Base-by-base conservation (phyloP, 2,797 vertebrate genomes). In the Eupleurogrammus muticus region DNA sequence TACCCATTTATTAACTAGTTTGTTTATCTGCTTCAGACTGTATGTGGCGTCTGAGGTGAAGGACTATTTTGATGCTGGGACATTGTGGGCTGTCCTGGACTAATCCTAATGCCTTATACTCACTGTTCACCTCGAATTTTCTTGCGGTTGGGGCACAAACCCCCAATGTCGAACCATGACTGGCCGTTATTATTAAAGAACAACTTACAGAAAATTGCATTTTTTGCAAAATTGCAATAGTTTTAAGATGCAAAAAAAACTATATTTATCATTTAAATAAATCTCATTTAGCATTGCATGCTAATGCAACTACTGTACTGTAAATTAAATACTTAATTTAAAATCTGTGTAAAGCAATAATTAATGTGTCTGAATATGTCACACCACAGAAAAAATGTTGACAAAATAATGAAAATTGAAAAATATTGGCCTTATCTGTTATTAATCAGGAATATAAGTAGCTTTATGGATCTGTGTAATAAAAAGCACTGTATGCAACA, bases 1-100 rank as follows among this genome's bases (percentile, higher is more conserved):
- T 47, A 36, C n/a, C 68, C 67, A 85, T 89, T 80, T 68, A 68
- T 88, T 86, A 73, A 76, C 52, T 73, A 44, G 7, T 52, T 53
- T 66, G 49, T 66, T 62, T 59, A 46, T 59, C 60, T 72, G 64
- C 58, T 52, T 63, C 38, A 42, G 58, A 72, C 23, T 66, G 9
- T 56, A 13, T 51, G 32, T 54, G 34, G 14, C 9, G 48, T 70
- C 47, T 58, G 54, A 46, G 42, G 21, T 17, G 17, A 2, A n/a
- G 28, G 35, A 19, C 9, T 44, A 19, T 38, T 52, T 35, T 56
- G 16, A 58, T 11, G 28, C 1, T 9, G 19, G 16, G 53, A 60
- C 19, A 46, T 60, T 55, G 36, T 51, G 53, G 24, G 20, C 10
- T 46, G 49, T 49, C 50, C 47, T 46, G 24, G 11, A 19, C 16